Conservation (phyloP, 2,888 invertebrate genomes). For the Colostygia pectinataria region DNA sequence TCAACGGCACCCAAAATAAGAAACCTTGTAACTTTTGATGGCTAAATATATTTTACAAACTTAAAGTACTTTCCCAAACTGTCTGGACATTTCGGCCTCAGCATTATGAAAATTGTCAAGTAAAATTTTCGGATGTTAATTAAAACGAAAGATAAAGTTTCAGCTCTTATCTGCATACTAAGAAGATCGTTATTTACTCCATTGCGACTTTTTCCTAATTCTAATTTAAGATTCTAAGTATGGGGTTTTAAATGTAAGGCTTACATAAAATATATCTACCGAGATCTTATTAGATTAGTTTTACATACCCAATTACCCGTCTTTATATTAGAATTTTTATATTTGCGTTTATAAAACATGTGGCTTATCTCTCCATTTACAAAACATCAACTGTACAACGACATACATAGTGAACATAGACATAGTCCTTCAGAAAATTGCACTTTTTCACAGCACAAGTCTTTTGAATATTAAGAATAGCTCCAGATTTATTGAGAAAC, state of each 20-base stretch:
- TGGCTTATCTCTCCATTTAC: no score
- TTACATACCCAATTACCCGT: no score
- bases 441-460: slow-evolving; percentile 28
- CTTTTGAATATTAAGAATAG: slow-evolving; percentile 38
- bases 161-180: slow-evolving; percentile 39
- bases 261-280: no score
- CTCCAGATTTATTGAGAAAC: slow-evolving; percentile 38
- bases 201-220: background rate
- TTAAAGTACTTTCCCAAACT: slow-evolving; percentile 11
- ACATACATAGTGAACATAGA: slow-evolving; percentile 22
- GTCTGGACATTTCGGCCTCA: slow-evolving; percentile 16
- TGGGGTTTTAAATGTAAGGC: background rate
- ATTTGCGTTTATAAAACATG: no score
- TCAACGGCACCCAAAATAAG: background rate
- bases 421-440: slow-evolving; percentile 29
- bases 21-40: slow-evolving; percentile 17
- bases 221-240: slow-evolving; percentile 4
- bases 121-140: slow-evolving; percentile 44
- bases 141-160: slow-evolving; percentile 42
- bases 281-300: no score
- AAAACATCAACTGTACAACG: slow-evolving; percentile 42
- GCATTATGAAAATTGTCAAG: slow-evolving; percentile 35
- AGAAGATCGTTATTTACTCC: slow-evolving; percentile 23
- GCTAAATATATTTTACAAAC: slow-evolving; percentile 19
- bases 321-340: no score